A percentile compares a stretch with the other conserved stretches of the same genome.
phyloP scores from a whole-genome alignment of 1,140 invertebrate species.

The Zaprionus ghesquierei region DNA sequence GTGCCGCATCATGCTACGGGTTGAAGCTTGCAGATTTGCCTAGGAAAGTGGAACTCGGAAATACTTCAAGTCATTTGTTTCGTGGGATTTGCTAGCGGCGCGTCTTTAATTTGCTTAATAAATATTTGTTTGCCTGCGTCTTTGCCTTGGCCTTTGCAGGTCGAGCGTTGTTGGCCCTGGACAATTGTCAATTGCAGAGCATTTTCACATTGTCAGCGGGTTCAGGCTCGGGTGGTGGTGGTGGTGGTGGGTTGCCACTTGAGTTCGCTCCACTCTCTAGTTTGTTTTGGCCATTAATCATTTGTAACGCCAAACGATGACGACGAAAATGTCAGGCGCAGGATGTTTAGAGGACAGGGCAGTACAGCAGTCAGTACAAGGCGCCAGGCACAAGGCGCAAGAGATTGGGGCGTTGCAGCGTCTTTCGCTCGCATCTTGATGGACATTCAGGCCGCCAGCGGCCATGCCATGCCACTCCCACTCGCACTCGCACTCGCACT shows the following conservation, averaged over 20 bases:
- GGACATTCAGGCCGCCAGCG: conserved; percentile 65
- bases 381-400: conserved; percentile 10
- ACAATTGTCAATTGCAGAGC: conserved; percentile 77
- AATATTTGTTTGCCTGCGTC: conserved; percentile 66
- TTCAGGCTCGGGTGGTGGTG: neutral
- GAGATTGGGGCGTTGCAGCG: conserved; percentile 69
- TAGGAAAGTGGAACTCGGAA: neutral
- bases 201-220: conserved; percentile 39
- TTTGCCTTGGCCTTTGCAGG: conserved; percentile 15
- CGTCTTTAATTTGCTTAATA: conserved; percentile 77
- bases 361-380: neutral
- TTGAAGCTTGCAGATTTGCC: conserved; percentile 3
- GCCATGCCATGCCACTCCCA: conserved; percentile 39
- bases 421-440: conserved; percentile 60
- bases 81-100: conserved; percentile 56
- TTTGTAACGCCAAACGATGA: conserved; percentile 53
- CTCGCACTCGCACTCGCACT: neutral
- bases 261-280: conserved; percentile 51
- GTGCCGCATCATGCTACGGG: conserved; percentile 46
- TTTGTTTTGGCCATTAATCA: conserved; percentile 59
- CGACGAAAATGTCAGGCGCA: conserved; percentile 65
- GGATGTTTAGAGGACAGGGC: conserved; percentile 58
- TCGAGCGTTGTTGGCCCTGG: conserved; percentile 14
- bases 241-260: conserved; percentile 32
- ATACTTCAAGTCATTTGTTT: conserved; percentile 74